A percentile compares a stretch with the other conserved stretches of the same genome.
Conservation (phyloP, 2,797 vertebrate species). For the Synaphobranchus kaupii region DNA sequence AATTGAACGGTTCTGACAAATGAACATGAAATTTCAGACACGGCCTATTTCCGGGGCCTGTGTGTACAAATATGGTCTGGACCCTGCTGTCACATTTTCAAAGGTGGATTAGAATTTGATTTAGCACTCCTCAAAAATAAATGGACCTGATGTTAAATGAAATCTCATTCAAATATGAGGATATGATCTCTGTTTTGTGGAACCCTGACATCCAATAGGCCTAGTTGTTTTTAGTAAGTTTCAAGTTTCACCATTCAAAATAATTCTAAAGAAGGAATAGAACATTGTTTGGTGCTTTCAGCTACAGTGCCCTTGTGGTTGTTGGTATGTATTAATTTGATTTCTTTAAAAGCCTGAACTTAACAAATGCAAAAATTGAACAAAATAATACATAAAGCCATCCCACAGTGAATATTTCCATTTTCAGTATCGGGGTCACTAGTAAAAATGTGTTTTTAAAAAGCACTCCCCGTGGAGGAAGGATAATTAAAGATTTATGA, state of each 20-base stretch:
- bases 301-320: neutral
- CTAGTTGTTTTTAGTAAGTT: neutral
- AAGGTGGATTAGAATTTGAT: constrained; percentile 26
- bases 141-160: constrained; percentile 16
- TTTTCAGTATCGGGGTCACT: neutral
- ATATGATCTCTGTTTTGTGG: constrained; percentile 17
- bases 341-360: neutral
- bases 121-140: constrained; percentile 26
- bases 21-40: constrained; percentile 26
- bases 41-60: constrained; percentile 24
- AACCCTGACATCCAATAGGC: neutral
- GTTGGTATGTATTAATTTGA: neutral
- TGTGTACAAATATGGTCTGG: constrained; percentile 28
- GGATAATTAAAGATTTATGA: constrained; percentile 1
- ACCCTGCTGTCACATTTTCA: constrained; percentile 23
- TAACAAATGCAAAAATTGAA: neutral
- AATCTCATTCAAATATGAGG: constrained; percentile 20
- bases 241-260: neutral
- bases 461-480: neutral
- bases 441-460: neutral
- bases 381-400: neutral
- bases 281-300: neutral
- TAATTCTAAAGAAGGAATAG: neutral
- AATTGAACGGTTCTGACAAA: constrained; percentile 41
- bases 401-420: neutral